Conservation (phyloP, 2,113 vertebrate genomes). For the Asarcornis scutulata region DNA sequence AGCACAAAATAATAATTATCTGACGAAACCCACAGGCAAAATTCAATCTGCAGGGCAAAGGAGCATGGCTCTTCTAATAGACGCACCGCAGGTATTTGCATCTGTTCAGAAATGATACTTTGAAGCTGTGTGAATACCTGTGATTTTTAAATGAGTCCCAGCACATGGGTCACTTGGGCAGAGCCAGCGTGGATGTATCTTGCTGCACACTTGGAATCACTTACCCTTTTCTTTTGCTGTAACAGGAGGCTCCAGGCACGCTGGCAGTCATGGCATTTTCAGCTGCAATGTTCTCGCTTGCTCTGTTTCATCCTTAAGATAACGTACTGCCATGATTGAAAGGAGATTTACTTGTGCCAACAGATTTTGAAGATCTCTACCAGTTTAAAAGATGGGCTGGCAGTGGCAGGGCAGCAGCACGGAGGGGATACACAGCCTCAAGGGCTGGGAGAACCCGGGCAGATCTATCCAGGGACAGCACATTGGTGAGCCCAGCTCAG, state of each 20-base stretch:
- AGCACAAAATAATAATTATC: not conserved
- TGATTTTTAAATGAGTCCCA: not conserved
- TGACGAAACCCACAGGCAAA: not conserved
- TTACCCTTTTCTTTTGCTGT: not conserved
- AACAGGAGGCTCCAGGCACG: not conserved
- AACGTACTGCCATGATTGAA: not conserved
- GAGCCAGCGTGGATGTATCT: not conserved
- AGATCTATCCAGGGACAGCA: fast-evolving
- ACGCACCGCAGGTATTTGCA: not conserved
- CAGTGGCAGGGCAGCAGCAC: fast-evolving
- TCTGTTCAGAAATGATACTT: not conserved
- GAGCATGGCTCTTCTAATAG: not conserved
- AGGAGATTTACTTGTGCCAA: not conserved
- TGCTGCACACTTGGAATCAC: not conserved
- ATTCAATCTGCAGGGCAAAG: not conserved
- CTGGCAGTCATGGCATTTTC: fast-evolving
- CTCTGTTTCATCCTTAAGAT: not conserved
- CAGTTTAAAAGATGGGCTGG: not conserved
- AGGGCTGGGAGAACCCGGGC: fast-evolving
- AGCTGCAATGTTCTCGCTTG: not conserved
- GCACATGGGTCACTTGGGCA: not conserved
- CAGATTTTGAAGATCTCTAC: not conserved
- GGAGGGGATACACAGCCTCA: not conserved
- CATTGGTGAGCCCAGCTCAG: not conserved
- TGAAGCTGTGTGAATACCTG: not conserved